Evolutionary conservation across 2,113 vertebrate genomes (phyloP), one percentile per base, ranked within the genome.

Genomic region (Neodontobutis hainanensis): DNA sequence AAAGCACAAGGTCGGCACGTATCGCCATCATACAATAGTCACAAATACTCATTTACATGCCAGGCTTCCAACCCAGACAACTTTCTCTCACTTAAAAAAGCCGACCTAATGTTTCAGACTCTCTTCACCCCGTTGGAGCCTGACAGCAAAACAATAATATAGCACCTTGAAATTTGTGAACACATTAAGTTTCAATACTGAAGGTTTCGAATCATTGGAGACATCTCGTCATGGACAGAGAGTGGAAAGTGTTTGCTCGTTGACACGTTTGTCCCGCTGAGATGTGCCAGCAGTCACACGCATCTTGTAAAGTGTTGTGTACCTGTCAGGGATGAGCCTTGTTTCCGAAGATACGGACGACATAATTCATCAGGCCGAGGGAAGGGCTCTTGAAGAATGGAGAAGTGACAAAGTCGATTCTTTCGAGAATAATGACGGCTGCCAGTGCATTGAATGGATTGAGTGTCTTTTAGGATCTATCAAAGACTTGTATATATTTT

Each of bases 381-480:
- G 71, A 69, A 63, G 81, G 73, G 58, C 71, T 73, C 85, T 80
- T 92, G 90, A 91, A 92, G 88, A 92, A 92, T 90, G 91, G 91
- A 91, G 88, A 89, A 82, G 88, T 92, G 91, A 92, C 91, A 93
- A 92, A 88, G 86, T 83, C 67, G 83, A 88, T 90, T 86, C 91
- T 89, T 91, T 85, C 49, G 88, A 90, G 90, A 93, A 90, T 90
- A 91, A 93, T 91, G 91, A 92, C 61, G 89, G 80, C 90, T 92
- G 90, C 89, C 91, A 83, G 38, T 6, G 38, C 63, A 72, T 61
- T 76, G 87, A 92, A 91, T 88, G 87, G 87, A 92, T 92, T 85
- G 81, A 70, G 81, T 80, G 85, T 91, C 88, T 92, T 90, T 89
- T 70, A 86, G 85, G 84, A 89, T 88, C 75, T 77, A 83, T 91